These are phyloP conservation scores for Benthosema pterotum DNA, from an alignment of 2,797 vertebrate genomes.

Conservation along the genomic window DNA sequence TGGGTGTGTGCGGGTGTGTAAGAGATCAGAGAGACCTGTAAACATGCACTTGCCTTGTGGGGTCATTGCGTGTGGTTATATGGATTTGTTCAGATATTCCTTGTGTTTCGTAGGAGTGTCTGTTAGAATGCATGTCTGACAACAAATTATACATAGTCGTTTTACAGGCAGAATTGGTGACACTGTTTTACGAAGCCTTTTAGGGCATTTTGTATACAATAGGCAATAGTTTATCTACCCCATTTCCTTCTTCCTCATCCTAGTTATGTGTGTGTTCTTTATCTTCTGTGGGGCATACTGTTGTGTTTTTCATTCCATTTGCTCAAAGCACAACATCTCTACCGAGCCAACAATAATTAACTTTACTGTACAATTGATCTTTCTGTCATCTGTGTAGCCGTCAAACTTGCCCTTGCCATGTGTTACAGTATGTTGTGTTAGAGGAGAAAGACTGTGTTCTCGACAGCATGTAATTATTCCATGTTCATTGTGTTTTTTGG, in stretches of 20 bases:
- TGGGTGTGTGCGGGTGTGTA: constrained; percentile 13
- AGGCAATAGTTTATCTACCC: constrained; percentile 24
- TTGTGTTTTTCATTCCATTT: constrained; percentile 37
- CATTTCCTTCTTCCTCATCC: constrained; percentile 6
- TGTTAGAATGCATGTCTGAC: constrained; percentile 44
- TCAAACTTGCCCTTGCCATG: constrained; percentile 27
- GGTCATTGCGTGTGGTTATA: constrained; percentile 2
- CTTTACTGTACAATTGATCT: constrained; percentile 20
- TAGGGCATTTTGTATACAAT: constrained; percentile 34
- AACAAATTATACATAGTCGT: constrained; percentile 9
- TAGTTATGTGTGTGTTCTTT: constrained; percentile 33
- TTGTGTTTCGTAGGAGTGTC: no score
- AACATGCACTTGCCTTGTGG: background rate
- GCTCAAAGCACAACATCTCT: constrained; percentile 56
- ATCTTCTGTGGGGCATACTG: constrained; percentile 14
- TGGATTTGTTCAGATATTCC: background rate
- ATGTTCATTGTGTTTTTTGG: constrained; percentile 26
- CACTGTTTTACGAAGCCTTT: constrained; percentile 37
- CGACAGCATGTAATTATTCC: constrained; percentile 15
- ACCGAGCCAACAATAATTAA: constrained; percentile 15
- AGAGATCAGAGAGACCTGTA: no score
- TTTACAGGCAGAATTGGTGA: constrained; percentile 34
- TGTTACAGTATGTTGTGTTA: constrained; percentile 24
- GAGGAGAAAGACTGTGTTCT: constrained; percentile 21
- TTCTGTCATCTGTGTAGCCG: constrained; percentile 30